Base-by-base conservation (phyloP, 1,140 invertebrate species). In the Anastrepha ludens region DNA sequence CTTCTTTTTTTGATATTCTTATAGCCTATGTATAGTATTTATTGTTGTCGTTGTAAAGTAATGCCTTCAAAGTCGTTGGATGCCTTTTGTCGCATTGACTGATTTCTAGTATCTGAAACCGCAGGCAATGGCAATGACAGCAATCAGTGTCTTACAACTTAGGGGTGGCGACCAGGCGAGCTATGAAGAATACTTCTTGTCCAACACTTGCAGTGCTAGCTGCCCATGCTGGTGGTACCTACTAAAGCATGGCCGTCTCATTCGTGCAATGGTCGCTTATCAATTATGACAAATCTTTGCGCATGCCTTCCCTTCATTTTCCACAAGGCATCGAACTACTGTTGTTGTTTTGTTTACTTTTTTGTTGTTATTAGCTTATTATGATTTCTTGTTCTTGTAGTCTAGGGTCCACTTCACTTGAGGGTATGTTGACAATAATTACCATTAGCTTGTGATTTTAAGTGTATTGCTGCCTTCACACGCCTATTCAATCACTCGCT, bases 201-300 rank as follows among this genome's bases (percentile, higher is more conserved):
- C 13, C 11, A 17, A n/a, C 70, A 74, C 70, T 50, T 74, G 70
- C 6, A 74, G 70, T 74, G 6, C 44, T 86, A 59, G 60, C 15
- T 85, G 41, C 41, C 50, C 78, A 50, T n/a, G 11, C 5, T 55
- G 9, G 41, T 41, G 29, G 58, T 1, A 67, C 17, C n/a, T 5
- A 64, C n/a, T 41, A 8, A 41, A 67, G 29, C 64, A 11, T 20
- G 74, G 44, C 74, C n/a, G 17, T 47, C 7, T 17, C 74, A 20
- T 20, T 55, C 55, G 47, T 29, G 74, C 74, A 81, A 29, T 87
- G 59, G 62, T 65, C 91, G 90, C 91, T 91, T 91, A 91, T 91
- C 91, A 91, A 91, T 91, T 91, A 91, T 91, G 91, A 92, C 91
- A 92, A 92, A 91, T 91, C 91, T 91, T 91, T 92, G 91, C 91